Evolutionary conservation across 2,113 vertebrate species (phyloP), one percentile per base, ranked within the genome.

Genomic region (Potamarius usumacintae): DNA sequence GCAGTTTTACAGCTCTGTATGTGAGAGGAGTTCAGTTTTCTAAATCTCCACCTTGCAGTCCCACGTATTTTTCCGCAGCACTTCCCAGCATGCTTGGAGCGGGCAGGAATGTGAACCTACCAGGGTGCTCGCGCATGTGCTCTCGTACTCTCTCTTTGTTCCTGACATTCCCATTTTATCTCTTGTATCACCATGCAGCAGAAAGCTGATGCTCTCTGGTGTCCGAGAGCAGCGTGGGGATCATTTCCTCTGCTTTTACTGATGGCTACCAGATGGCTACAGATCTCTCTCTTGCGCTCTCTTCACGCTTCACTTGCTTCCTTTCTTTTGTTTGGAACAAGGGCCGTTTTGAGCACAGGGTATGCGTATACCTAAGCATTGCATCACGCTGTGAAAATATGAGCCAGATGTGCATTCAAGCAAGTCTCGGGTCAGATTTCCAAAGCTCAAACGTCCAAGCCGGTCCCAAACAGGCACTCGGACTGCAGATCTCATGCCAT

Each of bases 221-320:
- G 74, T 85, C 69, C 81, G 55, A 82, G 81, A 89, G 72, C 91
- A 89, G 91, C 92, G 89, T 87, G 92, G 94, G 91, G 90, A 91
- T 92, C 92, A 90, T 93, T 95, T 96, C 94, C 94, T 94, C 81
- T 85, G 58, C 58, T 87, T 85, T 78, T 84, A 69, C 93, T 95
- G 94, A 95, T 95, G 93, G 92, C 91, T 95, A 95, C 93, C 95
- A 95, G 95, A 95, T 95, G 95, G 93, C 85, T 88, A 88, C 81
- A 90, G 89, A 76, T 14, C 48, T 58, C 50, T 17, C 69, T 86
- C 84, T 50, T 72, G 57, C 52, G 60, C 79, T 74, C 85, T 63
- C 58, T 53, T 50, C 18, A 12, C 22, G 53, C n/a, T 62, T 30
- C 25, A 53, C 84, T 76, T n/a, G 34, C 58, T 89, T 60, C 67